Percentiles rank a stretch among this genome's conserved stretches.
phyloP scores from a whole-genome alignment of 2,797 vertebrate genomes.

The Ataeniobius toweri region DNA sequence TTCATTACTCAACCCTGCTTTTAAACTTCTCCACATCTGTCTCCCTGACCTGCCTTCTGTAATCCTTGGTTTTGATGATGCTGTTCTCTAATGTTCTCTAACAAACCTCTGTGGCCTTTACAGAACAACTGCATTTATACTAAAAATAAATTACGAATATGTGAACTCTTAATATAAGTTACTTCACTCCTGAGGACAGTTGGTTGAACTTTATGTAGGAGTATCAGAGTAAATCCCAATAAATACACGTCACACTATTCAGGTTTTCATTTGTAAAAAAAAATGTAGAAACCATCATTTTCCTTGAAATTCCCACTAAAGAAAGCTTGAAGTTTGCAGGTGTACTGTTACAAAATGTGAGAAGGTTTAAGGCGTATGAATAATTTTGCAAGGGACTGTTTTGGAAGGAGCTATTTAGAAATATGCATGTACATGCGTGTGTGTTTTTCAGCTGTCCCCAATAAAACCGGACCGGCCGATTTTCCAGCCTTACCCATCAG shows the following conservation, averaged over 20 bases:
- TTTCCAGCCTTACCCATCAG: slow-evolving; percentile 88
- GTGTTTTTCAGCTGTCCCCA: slow-evolving; percentile 72
- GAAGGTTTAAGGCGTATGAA: neutral
- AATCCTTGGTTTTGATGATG: neutral
- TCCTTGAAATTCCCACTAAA: neutral
- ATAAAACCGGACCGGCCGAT: slow-evolving; percentile 78
- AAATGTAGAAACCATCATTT: neutral
- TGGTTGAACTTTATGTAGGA: neutral
- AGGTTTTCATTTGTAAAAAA: neutral
- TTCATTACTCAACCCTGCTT: too few species aligned
- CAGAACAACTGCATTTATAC: neutral
- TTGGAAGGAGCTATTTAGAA: neutral
- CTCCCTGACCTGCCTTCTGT: neutral
- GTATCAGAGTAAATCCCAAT: neutral
- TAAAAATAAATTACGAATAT: neutral
- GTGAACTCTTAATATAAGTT: neutral
- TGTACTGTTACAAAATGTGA: neutral
- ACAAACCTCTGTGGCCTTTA: neutral
- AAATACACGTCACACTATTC: neutral
- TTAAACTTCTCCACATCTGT: too few species aligned
- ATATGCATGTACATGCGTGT: neutral
- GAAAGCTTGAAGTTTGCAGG: neutral
- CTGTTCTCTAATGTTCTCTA: neutral
- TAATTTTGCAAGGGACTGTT: neutral
- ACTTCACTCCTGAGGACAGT: neutral